Percentiles rank a stretch among this genome's conserved stretches.
phyloP scores from a whole-genome alignment of 2,113 vertebrate genomes.

The Rana temporaria region DNA sequence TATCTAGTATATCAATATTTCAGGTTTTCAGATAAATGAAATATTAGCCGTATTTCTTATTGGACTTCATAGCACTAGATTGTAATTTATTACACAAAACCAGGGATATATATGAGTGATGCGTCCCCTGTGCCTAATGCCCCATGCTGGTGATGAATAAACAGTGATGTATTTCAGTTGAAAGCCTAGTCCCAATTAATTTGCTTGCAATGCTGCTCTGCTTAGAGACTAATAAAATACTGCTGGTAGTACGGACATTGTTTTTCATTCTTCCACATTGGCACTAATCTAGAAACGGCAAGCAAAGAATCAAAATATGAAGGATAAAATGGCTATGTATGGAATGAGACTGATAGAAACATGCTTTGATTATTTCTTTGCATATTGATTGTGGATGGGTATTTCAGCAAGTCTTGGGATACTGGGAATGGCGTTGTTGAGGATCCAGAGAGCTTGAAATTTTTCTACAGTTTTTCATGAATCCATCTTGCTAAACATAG shows the following conservation, averaged over 20 bases:
- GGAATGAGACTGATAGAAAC: too few species aligned
- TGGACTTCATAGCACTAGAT: slow-evolving; percentile 52
- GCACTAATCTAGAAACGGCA: slow-evolving; percentile 37
- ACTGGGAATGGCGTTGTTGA: too few species aligned
- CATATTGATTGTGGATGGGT: too few species aligned
- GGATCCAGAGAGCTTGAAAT: too few species aligned
- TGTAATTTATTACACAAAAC: slow-evolving; percentile 60
- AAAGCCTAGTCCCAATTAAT: slow-evolving; percentile 63
- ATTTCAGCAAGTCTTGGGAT: too few species aligned
- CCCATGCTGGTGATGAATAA: slow-evolving; percentile 58
- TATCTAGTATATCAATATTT: slow-evolving; percentile 52
- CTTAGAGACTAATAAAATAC: slow-evolving; percentile 41
- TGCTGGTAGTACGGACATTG: slow-evolving; percentile 27
- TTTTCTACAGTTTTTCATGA: too few species aligned
- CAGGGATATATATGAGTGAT: slow-evolving; percentile 45
- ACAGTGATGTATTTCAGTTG: slow-evolving; percentile 60
- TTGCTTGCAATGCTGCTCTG: slow-evolving; percentile 50
- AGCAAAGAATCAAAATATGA: neutral
- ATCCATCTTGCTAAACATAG: too few species aligned
- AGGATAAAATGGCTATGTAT: too few species aligned
- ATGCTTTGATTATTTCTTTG: too few species aligned
- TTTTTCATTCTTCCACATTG: slow-evolving; percentile 54
- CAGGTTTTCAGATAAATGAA: slow-evolving; percentile 64
- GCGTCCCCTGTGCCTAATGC: slow-evolving; percentile 39
- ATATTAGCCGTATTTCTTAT: slow-evolving; percentile 60